Percentiles rank a stretch among this genome's conserved stretches.
Evolutionary conservation across 1,140 invertebrate genomes (phyloP).

Genomic region (Gerris buenoi): DNA sequence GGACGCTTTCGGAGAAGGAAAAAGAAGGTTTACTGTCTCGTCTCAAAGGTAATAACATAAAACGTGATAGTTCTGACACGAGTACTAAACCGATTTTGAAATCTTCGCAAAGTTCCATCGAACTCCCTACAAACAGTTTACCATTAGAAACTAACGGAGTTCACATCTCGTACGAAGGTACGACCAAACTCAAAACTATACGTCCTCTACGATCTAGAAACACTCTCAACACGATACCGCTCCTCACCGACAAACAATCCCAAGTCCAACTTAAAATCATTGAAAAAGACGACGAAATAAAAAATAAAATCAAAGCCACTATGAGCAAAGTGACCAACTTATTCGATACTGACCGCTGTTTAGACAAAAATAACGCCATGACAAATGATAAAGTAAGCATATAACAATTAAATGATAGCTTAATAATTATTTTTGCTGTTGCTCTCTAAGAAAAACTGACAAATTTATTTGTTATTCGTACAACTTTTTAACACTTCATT

Average conservation of each 20-base stretch:
- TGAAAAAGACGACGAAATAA: slow-evolving; percentile 4
- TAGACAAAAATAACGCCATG: slow-evolving; percentile 14
- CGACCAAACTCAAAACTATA: slow-evolving; percentile 46
- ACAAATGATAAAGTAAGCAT: no score
- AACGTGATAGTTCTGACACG: slow-evolving; percentile 22
- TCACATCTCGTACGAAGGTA: slow-evolving; percentile 46
- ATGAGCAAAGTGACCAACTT: slow-evolving; percentile 11
- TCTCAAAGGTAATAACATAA: slow-evolving; percentile 11
- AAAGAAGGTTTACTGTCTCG: slow-evolving; percentile 4
- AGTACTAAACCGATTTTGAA: slow-evolving; percentile 26
- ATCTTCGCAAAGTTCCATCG: slow-evolving; percentile 32
- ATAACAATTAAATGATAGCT: no score
- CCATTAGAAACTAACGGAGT: slow-evolving; percentile 44
- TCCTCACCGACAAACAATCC: not conserved
- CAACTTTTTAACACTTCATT: no score
- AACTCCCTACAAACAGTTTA: slow-evolving; percentile 30
- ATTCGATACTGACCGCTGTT: slow-evolving; percentile 14
- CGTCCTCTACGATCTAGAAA: slow-evolving; percentile 16
- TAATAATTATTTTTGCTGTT: no score
- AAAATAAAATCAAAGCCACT: slow-evolving; percentile 11
- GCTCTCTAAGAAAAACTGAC: no score
- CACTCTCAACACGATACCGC: not conserved
- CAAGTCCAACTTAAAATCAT: not conserved
- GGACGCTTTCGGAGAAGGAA: not conserved
- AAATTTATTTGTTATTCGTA: no score